phyloP scores from a whole-genome alignment of 2,888 invertebrate species.

The Tolmerus cingulatus region DNA sequence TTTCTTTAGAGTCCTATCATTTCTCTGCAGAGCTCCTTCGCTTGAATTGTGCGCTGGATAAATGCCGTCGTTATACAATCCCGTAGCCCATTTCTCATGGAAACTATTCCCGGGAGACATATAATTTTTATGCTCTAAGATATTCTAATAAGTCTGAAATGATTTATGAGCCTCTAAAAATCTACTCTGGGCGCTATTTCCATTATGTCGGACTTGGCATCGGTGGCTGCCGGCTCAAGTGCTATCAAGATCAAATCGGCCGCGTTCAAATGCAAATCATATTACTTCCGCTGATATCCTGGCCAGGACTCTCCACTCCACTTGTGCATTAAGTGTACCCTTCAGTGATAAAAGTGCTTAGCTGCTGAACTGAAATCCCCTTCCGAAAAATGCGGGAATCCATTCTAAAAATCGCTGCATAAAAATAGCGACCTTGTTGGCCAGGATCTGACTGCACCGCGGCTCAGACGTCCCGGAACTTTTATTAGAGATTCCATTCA shows the following conservation, averaged over 20 bases:
- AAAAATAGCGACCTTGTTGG: not conserved
- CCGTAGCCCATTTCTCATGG: not conserved
- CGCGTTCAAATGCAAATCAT: not conserved
- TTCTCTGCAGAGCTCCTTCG: not conserved
- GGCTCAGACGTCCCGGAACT: not conserved
- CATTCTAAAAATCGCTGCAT: slow-evolving; percentile 1
- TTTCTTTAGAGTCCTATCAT: not conserved
- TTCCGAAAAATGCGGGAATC: not conserved
- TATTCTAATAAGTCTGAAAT: not conserved
- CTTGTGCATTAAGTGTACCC: not conserved
- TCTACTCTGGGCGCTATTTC: not conserved
- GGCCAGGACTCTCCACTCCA: not conserved
- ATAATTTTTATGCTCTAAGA: not conserved
- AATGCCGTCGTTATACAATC: not conserved
- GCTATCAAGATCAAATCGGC: not conserved
- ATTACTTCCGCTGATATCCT: not conserved
- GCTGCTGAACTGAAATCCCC: not conserved
- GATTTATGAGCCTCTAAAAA: not conserved
- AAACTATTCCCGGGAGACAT: not conserved
- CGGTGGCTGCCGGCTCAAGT: not conserved
- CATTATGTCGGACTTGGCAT: not conserved
- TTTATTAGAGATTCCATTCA: slow-evolving; percentile 10
- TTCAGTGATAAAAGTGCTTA: not conserved
- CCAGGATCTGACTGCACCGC: not conserved
- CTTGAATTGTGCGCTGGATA: not conserved